These are phyloP conservation scores for Gymnocephalus cernua DNA, from an alignment of 2,113 vertebrate genomes.

Conservation along the genomic window DNA sequence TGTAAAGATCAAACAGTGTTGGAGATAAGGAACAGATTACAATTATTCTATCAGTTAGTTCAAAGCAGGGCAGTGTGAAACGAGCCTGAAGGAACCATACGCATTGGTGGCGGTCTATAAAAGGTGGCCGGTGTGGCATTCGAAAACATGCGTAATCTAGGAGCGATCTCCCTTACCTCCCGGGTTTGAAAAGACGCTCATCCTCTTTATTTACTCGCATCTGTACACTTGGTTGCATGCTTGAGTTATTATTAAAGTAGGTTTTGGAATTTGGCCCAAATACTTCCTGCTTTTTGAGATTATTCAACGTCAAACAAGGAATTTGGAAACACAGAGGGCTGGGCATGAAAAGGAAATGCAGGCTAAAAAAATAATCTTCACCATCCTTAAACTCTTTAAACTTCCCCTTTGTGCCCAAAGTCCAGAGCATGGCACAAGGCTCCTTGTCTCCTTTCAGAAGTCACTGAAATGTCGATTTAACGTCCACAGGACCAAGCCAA, in stretches of 20 bases:
- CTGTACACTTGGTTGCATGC: conserved; percentile 83
- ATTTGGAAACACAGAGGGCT: conserved; percentile 57
- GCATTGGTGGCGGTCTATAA: conserved; percentile 73
- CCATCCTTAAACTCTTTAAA: conserved; percentile 54
- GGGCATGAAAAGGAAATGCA: conserved; percentile 71
- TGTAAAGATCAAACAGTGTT: conserved; percentile 79
- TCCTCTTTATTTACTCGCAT: conserved; percentile 78
- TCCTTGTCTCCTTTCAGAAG: conserved; percentile 40
- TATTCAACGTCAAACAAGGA: conserved; percentile 66
- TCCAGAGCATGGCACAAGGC: conserved; percentile 29
- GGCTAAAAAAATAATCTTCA: conserved; percentile 55
- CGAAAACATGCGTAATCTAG: conserved; percentile 75
- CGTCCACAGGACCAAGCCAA: conserved; percentile 28
- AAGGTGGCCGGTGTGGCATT: conserved; percentile 61
- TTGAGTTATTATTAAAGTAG: conserved; percentile 84
- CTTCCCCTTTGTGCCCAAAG: conserved; percentile 44
- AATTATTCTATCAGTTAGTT: conserved; percentile 79
- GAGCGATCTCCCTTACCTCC: conserved; percentile 81
- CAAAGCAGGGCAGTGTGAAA: conserved; percentile 75
- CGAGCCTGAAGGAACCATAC: conserved; percentile 70
- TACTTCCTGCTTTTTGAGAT: conserved; percentile 79
- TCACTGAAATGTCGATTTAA: conserved; percentile 46
- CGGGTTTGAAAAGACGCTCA: conserved; percentile 79
- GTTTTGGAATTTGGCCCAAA: conserved; percentile 74
- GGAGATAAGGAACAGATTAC: conserved; percentile 79